Evolutionary conservation across 2,888 invertebrate genomes (phyloP).

Genomic region (Heteromyza rotundicornis): DNA sequence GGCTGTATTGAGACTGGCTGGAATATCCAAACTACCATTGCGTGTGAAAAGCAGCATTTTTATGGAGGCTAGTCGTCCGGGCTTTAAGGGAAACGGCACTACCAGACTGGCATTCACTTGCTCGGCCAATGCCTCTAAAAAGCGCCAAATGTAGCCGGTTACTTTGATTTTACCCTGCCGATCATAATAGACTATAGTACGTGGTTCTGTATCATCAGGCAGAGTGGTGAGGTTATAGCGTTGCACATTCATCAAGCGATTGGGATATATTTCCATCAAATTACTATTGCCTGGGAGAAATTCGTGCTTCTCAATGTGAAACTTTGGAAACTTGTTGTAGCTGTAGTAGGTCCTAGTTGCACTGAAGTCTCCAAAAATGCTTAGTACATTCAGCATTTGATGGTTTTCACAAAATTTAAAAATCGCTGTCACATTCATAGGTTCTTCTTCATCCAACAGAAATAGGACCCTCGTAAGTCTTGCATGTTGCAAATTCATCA

Average conservation of each 20-base stretch:
- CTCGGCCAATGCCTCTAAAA: not conserved
- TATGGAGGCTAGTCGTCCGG: not conserved
- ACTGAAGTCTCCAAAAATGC: not conserved
- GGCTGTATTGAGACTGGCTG: not conserved
- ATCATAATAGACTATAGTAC: not conserved
- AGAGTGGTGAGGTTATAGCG: not conserved
- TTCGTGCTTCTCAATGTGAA: not conserved
- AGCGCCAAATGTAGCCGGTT: not conserved
- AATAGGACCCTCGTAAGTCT: not conserved
- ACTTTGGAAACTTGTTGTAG: not conserved
- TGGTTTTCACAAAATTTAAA: not conserved
- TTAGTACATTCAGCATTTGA: not conserved
- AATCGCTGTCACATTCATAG: not conserved
- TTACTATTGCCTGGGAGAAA: not conserved
- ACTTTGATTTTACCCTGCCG: not conserved
- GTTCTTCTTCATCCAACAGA: not conserved
- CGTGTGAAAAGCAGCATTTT: not conserved
- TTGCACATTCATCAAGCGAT: not conserved
- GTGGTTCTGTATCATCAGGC: conserved; percentile 4
- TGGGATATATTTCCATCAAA: not conserved
- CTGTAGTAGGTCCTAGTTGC: not conserved
- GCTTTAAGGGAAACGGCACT: not conserved
- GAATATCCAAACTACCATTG: not conserved
- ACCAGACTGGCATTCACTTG: not conserved
- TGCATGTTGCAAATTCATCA: not conserved